A percentile compares a stretch with the other conserved stretches of the same genome.
Evolutionary conservation across 2,113 vertebrate species (phyloP).

Genomic region (Fregetta grallaria): DNA sequence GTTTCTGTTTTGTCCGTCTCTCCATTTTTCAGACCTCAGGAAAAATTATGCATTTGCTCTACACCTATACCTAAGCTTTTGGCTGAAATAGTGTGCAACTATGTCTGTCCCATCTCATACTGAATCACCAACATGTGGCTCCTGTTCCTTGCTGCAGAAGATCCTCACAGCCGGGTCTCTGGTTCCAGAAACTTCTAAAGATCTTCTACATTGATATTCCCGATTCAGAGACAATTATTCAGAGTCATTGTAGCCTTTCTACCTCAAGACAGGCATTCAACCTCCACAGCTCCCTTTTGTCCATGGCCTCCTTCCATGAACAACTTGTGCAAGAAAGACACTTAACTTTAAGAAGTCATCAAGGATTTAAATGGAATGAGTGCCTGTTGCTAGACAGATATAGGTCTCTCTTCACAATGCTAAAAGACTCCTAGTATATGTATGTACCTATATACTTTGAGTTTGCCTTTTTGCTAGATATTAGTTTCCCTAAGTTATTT

Average conservation of each 20-base stretch:
- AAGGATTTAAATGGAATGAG: not conserved
- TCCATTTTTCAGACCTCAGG: not conserved
- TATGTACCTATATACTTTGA: not conserved
- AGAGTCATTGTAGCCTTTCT: not conserved
- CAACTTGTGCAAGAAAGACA: not conserved
- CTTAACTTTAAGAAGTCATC: not conserved
- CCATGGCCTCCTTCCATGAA: not conserved
- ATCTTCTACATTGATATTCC: not conserved
- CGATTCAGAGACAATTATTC: not conserved
- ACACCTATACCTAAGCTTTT: not conserved
- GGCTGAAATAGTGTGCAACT: not conserved
- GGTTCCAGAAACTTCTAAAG: not conserved
- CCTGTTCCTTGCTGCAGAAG: not conserved
- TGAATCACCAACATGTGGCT: not conserved
- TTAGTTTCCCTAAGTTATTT: not conserved
- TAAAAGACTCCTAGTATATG: not conserved
- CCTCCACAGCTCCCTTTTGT: not conserved
- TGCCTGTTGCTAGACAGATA: not conserved
- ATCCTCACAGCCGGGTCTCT: not conserved
- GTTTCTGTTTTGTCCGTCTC: not conserved
- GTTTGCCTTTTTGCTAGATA: not conserved
- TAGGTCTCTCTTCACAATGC: not conserved
- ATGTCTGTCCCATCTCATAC: not conserved
- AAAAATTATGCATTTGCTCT: not conserved
- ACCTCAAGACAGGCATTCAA: not conserved